These are phyloP conservation scores for Rhodeus uyekii DNA, from an alignment of 2,797 vertebrate species.

Conservation along the genomic window DNA sequence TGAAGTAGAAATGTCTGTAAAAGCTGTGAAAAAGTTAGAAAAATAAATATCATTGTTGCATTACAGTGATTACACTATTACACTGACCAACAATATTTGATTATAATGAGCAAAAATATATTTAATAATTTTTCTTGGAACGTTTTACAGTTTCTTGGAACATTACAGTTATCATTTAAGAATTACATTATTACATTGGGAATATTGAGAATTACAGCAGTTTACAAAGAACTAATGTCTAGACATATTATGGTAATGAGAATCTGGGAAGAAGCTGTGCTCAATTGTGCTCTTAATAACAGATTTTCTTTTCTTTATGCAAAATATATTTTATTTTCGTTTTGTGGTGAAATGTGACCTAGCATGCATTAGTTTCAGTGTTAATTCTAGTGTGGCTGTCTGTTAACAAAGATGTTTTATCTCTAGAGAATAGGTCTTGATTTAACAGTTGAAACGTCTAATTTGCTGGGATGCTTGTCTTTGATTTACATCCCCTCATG, in stretches of 20 bases:
- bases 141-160: no score
- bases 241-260: neutral
- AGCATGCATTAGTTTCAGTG: conserved; percentile 28
- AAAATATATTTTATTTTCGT: neutral
- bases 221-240: neutral
- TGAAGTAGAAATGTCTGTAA: neutral
- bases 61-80: no score
- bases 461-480: conserved; percentile 77
- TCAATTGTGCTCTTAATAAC: neutral
- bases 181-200: neutral
- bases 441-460: conserved; percentile 71
- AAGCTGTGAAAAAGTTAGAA: no score
- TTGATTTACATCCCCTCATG: conserved; percentile 77
- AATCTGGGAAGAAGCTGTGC: neutral
- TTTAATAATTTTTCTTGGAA: no score
- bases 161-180: neutral
- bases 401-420: conserved; percentile 60
- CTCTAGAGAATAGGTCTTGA: conserved; percentile 68
- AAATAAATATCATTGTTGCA: no score
- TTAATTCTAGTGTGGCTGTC: conserved; percentile 54
- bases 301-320: neutral
- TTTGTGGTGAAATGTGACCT: neutral
- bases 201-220: neutral
- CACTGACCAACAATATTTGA: no score
- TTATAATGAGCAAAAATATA: no score